A percentile compares a stretch with the other conserved stretches of the same genome.
Conservation (phyloP, 2,113 vertebrate genomes). For the Apistogramma diplotaenia region DNA sequence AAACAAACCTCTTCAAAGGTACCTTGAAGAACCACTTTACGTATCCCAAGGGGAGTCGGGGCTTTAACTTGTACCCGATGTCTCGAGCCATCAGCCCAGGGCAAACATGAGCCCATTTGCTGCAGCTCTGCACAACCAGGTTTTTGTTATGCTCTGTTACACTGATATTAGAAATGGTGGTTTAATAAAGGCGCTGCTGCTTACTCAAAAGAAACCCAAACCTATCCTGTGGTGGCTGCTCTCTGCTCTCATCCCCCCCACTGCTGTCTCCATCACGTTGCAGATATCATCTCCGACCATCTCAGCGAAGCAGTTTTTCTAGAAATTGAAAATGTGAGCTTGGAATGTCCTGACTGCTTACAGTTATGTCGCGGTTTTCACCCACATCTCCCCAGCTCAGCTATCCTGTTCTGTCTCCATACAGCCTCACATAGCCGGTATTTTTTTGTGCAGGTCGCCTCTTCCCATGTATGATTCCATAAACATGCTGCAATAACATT, state of each 20-base stretch:
- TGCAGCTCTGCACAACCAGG: conserved; percentile 44
- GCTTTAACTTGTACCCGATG: conserved; percentile 59
- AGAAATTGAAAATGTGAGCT: conserved; percentile 86
- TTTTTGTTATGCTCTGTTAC: conserved; percentile 61
- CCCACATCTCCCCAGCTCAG: conserved; percentile 43
- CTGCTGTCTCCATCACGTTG: conserved; percentile 74
- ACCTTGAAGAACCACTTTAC: conserved; percentile 58
- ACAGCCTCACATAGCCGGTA: conserved; percentile 61
- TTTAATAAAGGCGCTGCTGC: conserved; percentile 76
- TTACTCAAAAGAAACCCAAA: conserved; percentile 82
- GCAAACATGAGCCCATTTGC: conserved; percentile 15
- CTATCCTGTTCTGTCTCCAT: conserved; percentile 43
- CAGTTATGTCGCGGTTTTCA: conserved; percentile 90
- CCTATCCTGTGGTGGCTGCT: conserved; percentile 76
- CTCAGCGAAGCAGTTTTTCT: conserved; percentile 74
- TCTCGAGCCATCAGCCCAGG: conserved; percentile 38
- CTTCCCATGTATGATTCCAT: conserved; percentile 90
- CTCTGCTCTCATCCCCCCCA: conserved; percentile 55
- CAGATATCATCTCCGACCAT: conserved; percentile 85
- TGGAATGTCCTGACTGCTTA: conserved; percentile 90
- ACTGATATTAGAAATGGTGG: conserved; percentile 68
- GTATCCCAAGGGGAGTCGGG: conserved; percentile 42
- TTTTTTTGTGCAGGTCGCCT: conserved; percentile 62
- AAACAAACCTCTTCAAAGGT: conserved; percentile 58
- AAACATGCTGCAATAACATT: conserved; percentile 99